phyloP scores from a whole-genome alignment of 2,888 invertebrate genomes.

The Drosophila niveifrons region DNA sequence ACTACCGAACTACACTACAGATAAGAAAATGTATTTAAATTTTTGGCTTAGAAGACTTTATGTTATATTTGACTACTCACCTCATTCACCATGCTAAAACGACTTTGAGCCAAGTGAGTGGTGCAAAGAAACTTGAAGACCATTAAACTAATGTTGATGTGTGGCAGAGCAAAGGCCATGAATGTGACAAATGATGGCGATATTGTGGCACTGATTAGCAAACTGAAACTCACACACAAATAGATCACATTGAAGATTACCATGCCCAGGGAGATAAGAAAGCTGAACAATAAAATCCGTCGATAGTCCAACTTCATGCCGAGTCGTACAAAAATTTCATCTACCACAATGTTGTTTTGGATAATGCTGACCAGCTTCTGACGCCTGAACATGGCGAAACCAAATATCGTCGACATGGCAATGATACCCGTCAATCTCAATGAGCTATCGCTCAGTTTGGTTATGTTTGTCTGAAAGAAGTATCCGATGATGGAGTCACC shows the following conservation, averaged over 20 bases:
- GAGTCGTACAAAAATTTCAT: conserved; percentile 80
- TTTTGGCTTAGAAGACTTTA: neutral
- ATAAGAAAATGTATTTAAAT: neutral
- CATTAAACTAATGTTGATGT: conserved; percentile 83
- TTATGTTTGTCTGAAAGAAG: conserved; percentile 84
- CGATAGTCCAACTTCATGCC: conserved; percentile 83
- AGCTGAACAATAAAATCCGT: conserved; percentile 75
- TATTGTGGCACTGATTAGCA: conserved; percentile 80
- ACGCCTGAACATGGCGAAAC: conserved; percentile 79
- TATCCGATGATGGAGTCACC: conserved; percentile 84
- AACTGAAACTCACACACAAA: conserved; percentile 80
- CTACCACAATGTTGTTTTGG: conserved; percentile 77
- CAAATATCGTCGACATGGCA: conserved; percentile 83
- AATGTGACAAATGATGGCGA: conserved; percentile 83
- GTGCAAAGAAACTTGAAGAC: conserved; percentile 83
- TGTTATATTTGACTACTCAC: conserved; percentile 56
- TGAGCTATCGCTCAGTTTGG: conserved; percentile 82
- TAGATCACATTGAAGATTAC: conserved; percentile 82
- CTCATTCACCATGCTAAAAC: conserved; percentile 82
- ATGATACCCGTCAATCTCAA: conserved; percentile 81
- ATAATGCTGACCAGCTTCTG: conserved; percentile 75
- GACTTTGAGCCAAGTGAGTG: conserved; percentile 79
- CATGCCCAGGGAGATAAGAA: conserved; percentile 79
- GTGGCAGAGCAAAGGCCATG: conserved; percentile 82
- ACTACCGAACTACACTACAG: neutral